Percentiles rank a stretch among this genome's conserved stretches.
Conservation (phyloP, 2,113 vertebrate species). For the Percopsis transmontana region DNA sequence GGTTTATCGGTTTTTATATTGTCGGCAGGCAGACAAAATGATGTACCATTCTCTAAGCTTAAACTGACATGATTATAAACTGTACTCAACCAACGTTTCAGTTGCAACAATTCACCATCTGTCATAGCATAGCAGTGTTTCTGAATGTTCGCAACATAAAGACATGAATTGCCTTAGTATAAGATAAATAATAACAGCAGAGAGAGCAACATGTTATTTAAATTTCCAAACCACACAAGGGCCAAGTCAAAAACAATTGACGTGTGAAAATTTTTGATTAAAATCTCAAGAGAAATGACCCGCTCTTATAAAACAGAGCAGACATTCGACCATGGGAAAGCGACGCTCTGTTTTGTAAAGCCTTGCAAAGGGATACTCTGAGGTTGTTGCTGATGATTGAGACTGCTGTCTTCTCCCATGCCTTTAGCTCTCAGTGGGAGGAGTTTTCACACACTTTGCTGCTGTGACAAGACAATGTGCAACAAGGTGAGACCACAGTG, state of each 20-base stretch:
- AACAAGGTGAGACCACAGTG: conserved; percentile 63
- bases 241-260: neutral
- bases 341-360: neutral
- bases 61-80: conserved; percentile 48
- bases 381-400: neutral
- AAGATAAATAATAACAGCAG: neutral
- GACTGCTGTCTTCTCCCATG: conserved; percentile 5
- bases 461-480: conserved; percentile 67
- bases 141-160: conserved; percentile 25
- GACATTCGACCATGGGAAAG: neutral
- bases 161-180: conserved; percentile 1
- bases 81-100: conserved; percentile 38
- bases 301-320: neutral
- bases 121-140: conserved; percentile 24
- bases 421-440: conserved; percentile 58
- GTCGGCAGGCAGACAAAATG: conserved; percentile 46
- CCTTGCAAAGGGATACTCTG: neutral
- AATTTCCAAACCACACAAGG: neutral
- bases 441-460: conserved; percentile 79
- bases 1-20: conserved; percentile 47
- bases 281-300: neutral
- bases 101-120: conserved; percentile 38
- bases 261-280: neutral
- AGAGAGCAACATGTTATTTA: neutral
- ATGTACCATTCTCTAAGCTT: conserved; percentile 33